Percentiles rank a stretch among this genome's conserved stretches.
Evolutionary conservation across 2,888 invertebrate genomes (phyloP).

Genomic region (Enchytraeus crypticus): DNA sequence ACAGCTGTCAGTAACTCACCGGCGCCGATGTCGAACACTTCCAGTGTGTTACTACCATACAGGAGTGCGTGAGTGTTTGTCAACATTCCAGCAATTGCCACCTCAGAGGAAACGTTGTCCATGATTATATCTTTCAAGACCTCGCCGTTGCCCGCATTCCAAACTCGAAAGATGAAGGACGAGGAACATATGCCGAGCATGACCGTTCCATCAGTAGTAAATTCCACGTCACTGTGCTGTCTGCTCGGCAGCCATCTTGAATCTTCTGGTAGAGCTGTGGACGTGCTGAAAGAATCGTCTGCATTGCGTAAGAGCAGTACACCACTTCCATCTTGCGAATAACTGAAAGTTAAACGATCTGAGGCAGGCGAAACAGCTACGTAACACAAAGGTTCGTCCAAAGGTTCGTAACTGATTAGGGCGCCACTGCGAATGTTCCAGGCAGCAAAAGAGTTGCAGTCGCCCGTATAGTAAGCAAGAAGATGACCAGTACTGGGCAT

Average conservation of each 20-base stretch:
- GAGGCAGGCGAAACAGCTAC: slow-evolving; percentile 18
- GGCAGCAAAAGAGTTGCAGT: slow-evolving; percentile 9
- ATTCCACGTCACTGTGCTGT: slow-evolving; percentile 19
- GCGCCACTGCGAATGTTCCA: slow-evolving; percentile 23
- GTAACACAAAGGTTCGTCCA: slow-evolving; percentile 12
- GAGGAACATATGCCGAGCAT: slow-evolving; percentile 18
- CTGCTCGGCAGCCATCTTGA: slow-evolving; percentile 10
- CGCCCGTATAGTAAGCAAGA: slow-evolving; percentile 15
- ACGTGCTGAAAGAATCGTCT: slow-evolving; percentile 13
- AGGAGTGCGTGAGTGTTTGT: slow-evolving; percentile 26
- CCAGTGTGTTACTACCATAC: slow-evolving; percentile 10
- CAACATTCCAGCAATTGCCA: slow-evolving; percentile 21
- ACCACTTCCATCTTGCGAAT: slow-evolving; percentile 1
- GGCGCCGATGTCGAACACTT: slow-evolving; percentile 20
- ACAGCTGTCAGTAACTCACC: slow-evolving; percentile 14
- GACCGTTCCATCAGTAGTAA: slow-evolving; percentile 25
- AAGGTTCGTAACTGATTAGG: slow-evolving; percentile 4
- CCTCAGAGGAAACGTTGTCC: background rate
- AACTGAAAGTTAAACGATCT: slow-evolving; percentile 22
- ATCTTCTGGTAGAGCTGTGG: slow-evolving; percentile 3
- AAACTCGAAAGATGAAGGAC: slow-evolving; percentile 16
- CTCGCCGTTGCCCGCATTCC: slow-evolving; percentile 28
- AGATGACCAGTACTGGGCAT: slow-evolving; percentile 21
- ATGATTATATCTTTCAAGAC: slow-evolving; percentile 18
- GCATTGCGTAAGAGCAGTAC: slow-evolving; percentile 18